Percentiles rank a stretch among this genome's conserved stretches.
These are phyloP conservation scores for Galaxias olidus DNA, from an alignment of 2,797 vertebrate genomes.

Conservation along the genomic window DNA sequence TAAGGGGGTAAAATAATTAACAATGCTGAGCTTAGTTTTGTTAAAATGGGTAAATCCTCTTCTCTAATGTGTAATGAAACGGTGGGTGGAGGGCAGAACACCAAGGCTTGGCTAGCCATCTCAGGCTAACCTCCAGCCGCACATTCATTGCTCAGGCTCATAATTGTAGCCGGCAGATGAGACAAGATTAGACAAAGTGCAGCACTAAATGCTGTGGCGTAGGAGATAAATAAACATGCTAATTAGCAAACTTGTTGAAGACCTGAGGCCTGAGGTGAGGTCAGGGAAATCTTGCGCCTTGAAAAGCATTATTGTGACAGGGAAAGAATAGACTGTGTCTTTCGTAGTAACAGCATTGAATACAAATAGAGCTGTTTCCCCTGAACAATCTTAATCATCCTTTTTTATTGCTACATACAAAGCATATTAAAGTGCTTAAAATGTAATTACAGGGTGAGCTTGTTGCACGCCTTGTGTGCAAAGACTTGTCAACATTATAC, in stretches of 20 bases:
- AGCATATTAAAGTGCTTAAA: too few species aligned
- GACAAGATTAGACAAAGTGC: background rate
- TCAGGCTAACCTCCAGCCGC: background rate
- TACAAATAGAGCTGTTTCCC: too few species aligned
- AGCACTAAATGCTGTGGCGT: background rate
- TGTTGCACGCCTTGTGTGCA: too few species aligned
- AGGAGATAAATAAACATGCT: slow-evolving; percentile 17
- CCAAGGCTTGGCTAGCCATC: background rate
- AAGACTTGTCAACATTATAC: background rate
- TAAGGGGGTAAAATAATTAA: background rate
- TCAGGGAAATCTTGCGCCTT: slow-evolving; percentile 38
- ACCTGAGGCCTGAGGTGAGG: slow-evolving; percentile 33
- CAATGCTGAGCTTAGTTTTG: background rate
- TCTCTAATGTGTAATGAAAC: background rate
- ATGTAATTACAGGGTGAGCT: too few species aligned
- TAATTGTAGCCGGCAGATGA: slow-evolving; percentile 9
- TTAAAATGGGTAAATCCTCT: background rate
- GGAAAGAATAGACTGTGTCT: too few species aligned
- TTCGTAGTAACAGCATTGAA: too few species aligned
- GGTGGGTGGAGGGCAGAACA: background rate
- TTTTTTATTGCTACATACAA: too few species aligned
- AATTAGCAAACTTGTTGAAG: slow-evolving; percentile 37
- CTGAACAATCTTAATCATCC: too few species aligned
- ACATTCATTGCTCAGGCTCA: too few species aligned
- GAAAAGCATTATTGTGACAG: slow-evolving; percentile 26